Conservation (phyloP, 1,140 invertebrate species). For the Macrosteles quadrilineatus region DNA sequence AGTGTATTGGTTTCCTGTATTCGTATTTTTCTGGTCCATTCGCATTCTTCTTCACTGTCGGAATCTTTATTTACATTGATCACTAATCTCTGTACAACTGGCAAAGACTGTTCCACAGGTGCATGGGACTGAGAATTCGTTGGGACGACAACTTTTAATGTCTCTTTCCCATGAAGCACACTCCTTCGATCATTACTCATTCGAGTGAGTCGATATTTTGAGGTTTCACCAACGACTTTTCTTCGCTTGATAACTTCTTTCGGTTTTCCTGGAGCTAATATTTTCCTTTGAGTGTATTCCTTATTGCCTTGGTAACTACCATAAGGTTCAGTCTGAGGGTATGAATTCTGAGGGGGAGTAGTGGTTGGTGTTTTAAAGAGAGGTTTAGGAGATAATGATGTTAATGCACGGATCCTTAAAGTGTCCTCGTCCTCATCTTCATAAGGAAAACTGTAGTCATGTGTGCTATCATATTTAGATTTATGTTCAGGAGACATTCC, state of each 20-base stretch:
- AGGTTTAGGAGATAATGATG: too few relatives aligned
- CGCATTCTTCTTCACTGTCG: constrained; percentile 1
- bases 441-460: neutral
- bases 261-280: too few relatives aligned
- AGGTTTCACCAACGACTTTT: too few relatives aligned
- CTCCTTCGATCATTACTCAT: too few relatives aligned
- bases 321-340: neutral
- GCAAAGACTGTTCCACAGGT: neutral
- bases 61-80: constrained; percentile 7
- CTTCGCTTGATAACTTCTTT: too few relatives aligned
- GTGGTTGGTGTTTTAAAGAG: neutral
- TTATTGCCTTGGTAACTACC: too few relatives aligned
- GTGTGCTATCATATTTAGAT: neutral
- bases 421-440: neutral
- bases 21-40: neutral
- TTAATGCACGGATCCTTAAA: neutral
- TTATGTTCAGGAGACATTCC: constrained; percentile 4
- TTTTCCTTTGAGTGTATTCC: too few relatives aligned
- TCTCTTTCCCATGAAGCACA: neutral
- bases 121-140: neutral
- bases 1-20: neutral
- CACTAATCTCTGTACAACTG: neutral
- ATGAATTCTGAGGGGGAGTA: neutral
- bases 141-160: neutral
- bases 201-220: too few relatives aligned